These are phyloP conservation scores for Agrochola macilenta DNA, from an alignment of 2,888 invertebrate genomes.

Conservation along the genomic window DNA sequence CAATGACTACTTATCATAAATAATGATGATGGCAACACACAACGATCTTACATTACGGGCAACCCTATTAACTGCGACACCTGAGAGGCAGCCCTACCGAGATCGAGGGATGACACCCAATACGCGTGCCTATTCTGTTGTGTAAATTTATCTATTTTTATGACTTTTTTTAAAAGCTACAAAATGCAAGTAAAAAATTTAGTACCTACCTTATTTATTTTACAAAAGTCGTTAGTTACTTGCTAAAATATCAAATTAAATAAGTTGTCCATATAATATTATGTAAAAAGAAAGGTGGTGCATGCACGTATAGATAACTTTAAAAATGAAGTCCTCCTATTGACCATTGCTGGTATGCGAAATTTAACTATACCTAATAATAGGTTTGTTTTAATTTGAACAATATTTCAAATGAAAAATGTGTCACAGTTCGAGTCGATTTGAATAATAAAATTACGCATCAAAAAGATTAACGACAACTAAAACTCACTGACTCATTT, in stretches of 20 bases:
- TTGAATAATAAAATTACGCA: not conserved
- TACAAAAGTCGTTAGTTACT: not conserved
- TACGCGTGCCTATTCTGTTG: conserved; percentile 71
- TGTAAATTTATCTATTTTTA: not conserved
- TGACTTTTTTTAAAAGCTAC: not conserved
- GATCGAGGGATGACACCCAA: conserved; percentile 74
- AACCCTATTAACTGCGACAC: conserved; percentile 78
- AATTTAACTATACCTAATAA: not conserved
- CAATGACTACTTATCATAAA: conserved; percentile 65
- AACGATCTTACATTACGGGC: conserved; percentile 70
- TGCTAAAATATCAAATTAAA: not conserved
- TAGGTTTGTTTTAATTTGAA: not conserved
- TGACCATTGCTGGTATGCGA: not conserved
- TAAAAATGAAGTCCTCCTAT: not conserved
- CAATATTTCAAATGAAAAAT: not conserved
- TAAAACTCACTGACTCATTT: not conserved
- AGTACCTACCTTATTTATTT: not conserved
- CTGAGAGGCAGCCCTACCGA: conserved; percentile 79
- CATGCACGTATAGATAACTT: not conserved
- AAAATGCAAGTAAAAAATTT: not conserved
- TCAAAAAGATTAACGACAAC: not conserved
- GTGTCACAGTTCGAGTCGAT: not conserved
- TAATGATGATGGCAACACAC: conserved; percentile 63
- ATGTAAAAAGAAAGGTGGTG: too few species aligned
- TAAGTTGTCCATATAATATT: not conserved